Evolutionary conservation across 2,113 vertebrate species (phyloP).

Genomic region (Xerus inauris): DNA sequence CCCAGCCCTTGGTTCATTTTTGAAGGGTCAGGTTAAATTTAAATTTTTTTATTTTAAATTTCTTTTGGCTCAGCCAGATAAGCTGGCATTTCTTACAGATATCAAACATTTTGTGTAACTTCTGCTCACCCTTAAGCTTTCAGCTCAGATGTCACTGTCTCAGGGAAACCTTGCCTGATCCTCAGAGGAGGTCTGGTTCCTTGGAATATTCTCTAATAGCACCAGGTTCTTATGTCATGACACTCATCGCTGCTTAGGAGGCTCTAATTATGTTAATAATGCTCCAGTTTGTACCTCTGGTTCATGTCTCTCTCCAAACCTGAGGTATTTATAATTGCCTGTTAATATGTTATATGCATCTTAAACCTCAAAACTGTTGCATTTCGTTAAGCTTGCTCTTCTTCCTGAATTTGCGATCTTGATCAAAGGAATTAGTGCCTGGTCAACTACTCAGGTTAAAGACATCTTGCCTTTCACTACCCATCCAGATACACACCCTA

Average conservation of each 20-base stretch:
- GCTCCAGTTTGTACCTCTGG: background rate
- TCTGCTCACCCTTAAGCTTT: background rate
- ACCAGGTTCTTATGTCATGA: background rate
- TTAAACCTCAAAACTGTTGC: background rate
- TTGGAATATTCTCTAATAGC: background rate
- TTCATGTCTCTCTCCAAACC: background rate
- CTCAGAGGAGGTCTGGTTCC: background rate
- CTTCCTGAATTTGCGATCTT: background rate
- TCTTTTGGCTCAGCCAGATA: background rate
- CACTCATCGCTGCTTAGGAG: background rate
- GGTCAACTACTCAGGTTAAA: background rate
- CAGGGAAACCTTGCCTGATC: background rate
- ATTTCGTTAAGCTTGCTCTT: background rate
- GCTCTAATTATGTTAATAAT: background rate
- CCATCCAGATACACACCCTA: no score
- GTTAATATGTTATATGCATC: background rate
- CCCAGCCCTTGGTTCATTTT: background rate
- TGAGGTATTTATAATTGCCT: background rate
- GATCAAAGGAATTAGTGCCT: background rate
- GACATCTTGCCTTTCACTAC: background rate
- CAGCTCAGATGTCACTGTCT: background rate
- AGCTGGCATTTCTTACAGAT: background rate
- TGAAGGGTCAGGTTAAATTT: background rate
- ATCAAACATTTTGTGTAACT: background rate
- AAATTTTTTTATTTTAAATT: constrained; percentile 31